Percentiles rank a stretch among this genome's conserved stretches.
phyloP scores from a whole-genome alignment of 1,140 invertebrate genomes.

The Episyrphus balteatus region DNA sequence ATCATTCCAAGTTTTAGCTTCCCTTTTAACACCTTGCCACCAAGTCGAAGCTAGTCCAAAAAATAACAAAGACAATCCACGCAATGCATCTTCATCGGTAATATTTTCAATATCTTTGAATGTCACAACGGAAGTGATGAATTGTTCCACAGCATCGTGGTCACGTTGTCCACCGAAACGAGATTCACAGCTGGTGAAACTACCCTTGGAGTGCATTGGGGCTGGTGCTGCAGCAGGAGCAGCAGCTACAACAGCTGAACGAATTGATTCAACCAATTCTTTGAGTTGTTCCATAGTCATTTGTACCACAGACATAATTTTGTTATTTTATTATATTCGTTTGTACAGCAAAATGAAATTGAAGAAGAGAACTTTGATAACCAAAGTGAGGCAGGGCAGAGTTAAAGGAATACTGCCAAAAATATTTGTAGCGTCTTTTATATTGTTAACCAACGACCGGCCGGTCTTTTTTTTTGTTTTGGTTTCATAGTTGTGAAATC shows the following conservation, averaged over 20 bases:
- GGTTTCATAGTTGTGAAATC: too few species aligned
- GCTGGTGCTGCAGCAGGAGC: conserved; percentile 4
- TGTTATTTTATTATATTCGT: too few species aligned
- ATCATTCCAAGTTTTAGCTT: conserved; percentile 28
- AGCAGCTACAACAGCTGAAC: too few species aligned
- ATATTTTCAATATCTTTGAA: conserved; percentile 32
- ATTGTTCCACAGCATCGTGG: conserved; percentile 30
- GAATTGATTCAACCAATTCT: conserved; percentile 20
- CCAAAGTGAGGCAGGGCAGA: too few species aligned
- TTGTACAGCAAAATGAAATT: too few species aligned
- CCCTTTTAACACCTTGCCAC: conserved; percentile 37
- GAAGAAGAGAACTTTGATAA: too few species aligned
- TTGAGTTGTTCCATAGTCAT: conserved; percentile 27
- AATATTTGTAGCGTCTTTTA: too few species aligned
- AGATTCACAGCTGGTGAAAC: conserved; percentile 21
- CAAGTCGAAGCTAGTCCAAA: conserved; percentile 35
- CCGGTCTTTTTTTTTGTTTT: too few species aligned
- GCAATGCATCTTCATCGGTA: conserved; percentile 32
- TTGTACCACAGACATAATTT: too few species aligned
- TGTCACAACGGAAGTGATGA: conserved; percentile 20
- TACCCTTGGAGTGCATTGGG: conserved; percentile 17
- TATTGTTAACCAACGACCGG: too few species aligned
- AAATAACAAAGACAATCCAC: conserved; percentile 35
- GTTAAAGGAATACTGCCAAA: too few species aligned
- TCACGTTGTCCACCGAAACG: conserved; percentile 20